Evolutionary conservation across 2,113 vertebrate genomes (phyloP).

Genomic region (Hirundichthys speculiger): DNA sequence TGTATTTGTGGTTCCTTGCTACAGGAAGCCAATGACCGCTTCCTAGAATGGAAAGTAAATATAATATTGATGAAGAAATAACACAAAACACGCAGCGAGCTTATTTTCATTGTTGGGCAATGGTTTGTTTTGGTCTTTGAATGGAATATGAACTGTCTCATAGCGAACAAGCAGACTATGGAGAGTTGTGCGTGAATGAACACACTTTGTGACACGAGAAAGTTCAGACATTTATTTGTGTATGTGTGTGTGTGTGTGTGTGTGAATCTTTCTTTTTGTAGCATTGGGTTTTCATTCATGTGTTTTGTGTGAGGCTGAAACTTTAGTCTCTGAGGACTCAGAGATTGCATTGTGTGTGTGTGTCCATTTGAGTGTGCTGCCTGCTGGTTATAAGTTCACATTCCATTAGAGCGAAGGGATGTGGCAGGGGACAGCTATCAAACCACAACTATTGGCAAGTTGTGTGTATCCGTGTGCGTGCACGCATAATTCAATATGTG

Average conservation of each 20-base stretch:
- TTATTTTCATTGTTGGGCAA: conserved; percentile 56
- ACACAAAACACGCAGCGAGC: conserved; percentile 63
- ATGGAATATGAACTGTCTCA: conserved; percentile 52
- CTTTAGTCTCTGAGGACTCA: conserved; percentile 50
- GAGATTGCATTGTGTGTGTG: conserved; percentile 25
- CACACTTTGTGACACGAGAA: conserved; percentile 22
- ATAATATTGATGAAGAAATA: conserved; percentile 68
- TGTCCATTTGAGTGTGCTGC: conserved; percentile 49
- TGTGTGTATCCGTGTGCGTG: conserved; percentile 6
- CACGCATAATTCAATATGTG: conserved; percentile 19
- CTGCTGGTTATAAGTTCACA: conserved; percentile 69
- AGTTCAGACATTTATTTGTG: conserved; percentile 24
- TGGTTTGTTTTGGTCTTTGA: conserved; percentile 44
- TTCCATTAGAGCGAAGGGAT: conserved; percentile 66
- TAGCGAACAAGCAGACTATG: conserved; percentile 25
- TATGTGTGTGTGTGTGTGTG: conserved; percentile 19
- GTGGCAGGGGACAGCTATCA: conserved; percentile 68
- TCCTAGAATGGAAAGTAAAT: conserved; percentile 62
- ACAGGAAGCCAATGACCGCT: conserved; percentile 49
- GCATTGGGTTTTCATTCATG: conserved; percentile 1
- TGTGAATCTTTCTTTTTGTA: conserved; percentile 26
- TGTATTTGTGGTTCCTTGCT: conserved; percentile 49
- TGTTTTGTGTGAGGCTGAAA: conserved; percentile 29
- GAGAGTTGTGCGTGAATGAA: conserved; percentile 15
- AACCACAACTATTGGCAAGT: conserved; percentile 55